Conservation (phyloP, 2,888 invertebrate genomes). For the Drosophila emarginata region DNA sequence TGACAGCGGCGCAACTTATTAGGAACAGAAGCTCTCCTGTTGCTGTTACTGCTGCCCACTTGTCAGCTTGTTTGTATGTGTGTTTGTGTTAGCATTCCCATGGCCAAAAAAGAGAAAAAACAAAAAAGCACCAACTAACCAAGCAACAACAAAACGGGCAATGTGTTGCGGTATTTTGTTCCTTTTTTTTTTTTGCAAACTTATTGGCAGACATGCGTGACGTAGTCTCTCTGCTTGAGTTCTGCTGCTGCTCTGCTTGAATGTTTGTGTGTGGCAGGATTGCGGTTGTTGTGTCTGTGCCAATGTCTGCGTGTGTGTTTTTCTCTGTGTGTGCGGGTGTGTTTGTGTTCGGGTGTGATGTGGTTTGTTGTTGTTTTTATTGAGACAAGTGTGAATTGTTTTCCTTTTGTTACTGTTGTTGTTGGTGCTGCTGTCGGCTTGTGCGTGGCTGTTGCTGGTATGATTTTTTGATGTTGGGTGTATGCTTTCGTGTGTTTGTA, state of each 20-base stretch:
- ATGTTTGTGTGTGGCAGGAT: constrained; percentile 59
- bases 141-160: constrained; percentile 56
- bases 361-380: constrained; percentile 66
- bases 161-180: constrained; percentile 72
- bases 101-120: constrained; percentile 48
- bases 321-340: constrained; percentile 34
- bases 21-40: constrained; percentile 30
- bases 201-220: constrained; percentile 71
- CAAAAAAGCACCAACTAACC: constrained; percentile 20
- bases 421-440: constrained; percentile 48
- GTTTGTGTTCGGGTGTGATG: constrained; percentile 39
- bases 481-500: constrained; percentile 58
- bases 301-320: constrained; percentile 33
- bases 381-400: constrained; percentile 78
- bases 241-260: constrained; percentile 25
- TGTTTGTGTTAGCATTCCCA: constrained; percentile 60
- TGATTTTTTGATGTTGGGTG: constrained; percentile 73
- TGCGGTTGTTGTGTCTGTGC: constrained; percentile 72
- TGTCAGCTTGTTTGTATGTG: constrained; percentile 36
- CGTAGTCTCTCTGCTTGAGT: constrained; percentile 33
- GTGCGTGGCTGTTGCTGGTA: constrained; percentile 70
- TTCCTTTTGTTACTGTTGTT: constrained; percentile 62
- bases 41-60: constrained; percentile 31
- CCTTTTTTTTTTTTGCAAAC: constrained; percentile 66
- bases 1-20: constrained; percentile 42